A percentile compares a stretch with the other conserved stretches of the same genome.
These are phyloP conservation scores for Epizoanthus scotinus DNA, from an alignment of 92 coral and sea anemone species.

Conservation along the genomic window DNA sequence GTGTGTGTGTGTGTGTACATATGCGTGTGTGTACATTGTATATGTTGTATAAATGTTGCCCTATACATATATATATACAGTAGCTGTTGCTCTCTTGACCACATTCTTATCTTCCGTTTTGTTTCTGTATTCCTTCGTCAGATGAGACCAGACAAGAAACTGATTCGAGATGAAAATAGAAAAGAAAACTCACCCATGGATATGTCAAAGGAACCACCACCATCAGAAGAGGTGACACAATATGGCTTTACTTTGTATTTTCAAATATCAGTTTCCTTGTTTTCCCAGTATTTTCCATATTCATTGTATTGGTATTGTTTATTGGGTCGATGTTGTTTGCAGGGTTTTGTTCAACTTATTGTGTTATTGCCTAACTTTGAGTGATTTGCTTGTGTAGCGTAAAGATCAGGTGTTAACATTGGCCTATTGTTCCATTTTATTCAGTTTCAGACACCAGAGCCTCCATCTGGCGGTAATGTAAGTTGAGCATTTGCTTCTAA, in stretches of 20 bases:
- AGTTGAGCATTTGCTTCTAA: neutral
- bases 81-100: neutral
- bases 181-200: conserved; percentile 27
- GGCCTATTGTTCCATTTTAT: neutral
- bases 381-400: neutral
- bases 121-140: neutral
- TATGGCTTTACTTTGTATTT: too few relatives aligned
- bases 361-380: too few relatives aligned
- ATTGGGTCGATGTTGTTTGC: too few relatives aligned
- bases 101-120: neutral
- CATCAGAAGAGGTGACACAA: neutral
- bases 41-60: too few relatives aligned
- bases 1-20: neutral
- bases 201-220: neutral
- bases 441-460: conserved; percentile 13
- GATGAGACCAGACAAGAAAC: conserved; percentile 32
- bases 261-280: too few relatives aligned
- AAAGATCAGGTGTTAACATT: neutral
- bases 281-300: too few relatives aligned
- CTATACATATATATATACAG: too few relatives aligned
- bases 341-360: too few relatives aligned
- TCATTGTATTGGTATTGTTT: too few relatives aligned
- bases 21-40: too few relatives aligned
- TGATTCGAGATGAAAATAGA: neutral
- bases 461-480: conserved; percentile 4